Percentiles rank a stretch among this genome's conserved stretches.
phyloP scores from a whole-genome alignment of 2,888 invertebrate species.

The Coremacera marginata region DNA sequence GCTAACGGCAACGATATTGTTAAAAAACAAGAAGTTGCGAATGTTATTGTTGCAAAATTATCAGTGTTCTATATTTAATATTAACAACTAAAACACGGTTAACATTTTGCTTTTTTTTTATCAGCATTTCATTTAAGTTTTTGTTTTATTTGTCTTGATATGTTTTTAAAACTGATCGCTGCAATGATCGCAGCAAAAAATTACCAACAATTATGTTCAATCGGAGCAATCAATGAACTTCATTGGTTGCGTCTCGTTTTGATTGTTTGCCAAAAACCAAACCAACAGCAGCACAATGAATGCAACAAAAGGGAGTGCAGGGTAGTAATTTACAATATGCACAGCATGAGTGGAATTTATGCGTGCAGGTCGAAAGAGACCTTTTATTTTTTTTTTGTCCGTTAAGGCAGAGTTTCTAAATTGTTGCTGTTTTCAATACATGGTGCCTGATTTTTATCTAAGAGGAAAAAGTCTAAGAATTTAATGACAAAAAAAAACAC shows the following conservation, averaged over 20 bases:
- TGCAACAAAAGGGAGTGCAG: not conserved
- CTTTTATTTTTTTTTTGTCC: not conserved
- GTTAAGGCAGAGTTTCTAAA: not conserved
- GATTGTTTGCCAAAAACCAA: conserved; percentile 35
- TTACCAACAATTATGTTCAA: conserved; percentile 23
- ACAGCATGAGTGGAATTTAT: not conserved
- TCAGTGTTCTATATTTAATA: too few relatives aligned
- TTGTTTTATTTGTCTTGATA: not conserved
- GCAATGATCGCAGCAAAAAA: not conserved
- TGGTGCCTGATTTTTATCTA: not conserved
- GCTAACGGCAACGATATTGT: too few relatives aligned
- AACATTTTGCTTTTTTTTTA: too few relatives aligned
- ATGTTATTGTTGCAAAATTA: too few relatives aligned
- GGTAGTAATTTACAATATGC: not conserved
- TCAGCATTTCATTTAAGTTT: too few relatives aligned
- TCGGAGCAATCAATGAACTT: conserved; percentile 34
- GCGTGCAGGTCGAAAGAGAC: not conserved
- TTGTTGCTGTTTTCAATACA: not conserved
- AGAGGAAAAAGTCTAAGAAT: too few relatives aligned
- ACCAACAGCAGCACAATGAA: not conserved
- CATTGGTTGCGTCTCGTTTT: conserved; percentile 17
- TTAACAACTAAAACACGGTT: too few relatives aligned
- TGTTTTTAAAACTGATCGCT: not conserved
- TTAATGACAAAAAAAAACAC: too few relatives aligned
- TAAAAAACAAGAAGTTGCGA: too few relatives aligned